Conservation (phyloP, 2,888 invertebrate genomes). For the Arrhopalites spinosus region DNA sequence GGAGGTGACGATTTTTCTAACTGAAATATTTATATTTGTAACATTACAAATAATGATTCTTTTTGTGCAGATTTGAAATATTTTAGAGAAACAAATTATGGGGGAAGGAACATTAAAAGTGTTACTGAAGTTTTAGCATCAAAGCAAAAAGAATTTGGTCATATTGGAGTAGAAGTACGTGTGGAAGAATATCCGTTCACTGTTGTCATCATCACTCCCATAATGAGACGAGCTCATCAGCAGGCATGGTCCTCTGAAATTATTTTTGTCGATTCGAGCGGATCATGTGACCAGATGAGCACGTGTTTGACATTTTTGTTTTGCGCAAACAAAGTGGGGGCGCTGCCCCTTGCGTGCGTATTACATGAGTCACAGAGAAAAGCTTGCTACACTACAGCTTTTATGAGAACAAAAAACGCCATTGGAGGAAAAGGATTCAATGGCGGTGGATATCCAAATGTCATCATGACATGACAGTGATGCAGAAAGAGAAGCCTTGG, state of each 20-base stretch:
- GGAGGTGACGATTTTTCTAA: no score
- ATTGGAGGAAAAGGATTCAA: not conserved
- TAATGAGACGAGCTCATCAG: not conserved
- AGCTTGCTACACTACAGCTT: not conserved
- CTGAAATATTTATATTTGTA: no score
- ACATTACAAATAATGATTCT: no score
- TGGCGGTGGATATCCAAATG: not conserved
- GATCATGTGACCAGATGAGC: conserved; percentile 3
- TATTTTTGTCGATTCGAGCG: not conserved
- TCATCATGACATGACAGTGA: conserved; percentile 7
- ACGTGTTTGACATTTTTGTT: not conserved
- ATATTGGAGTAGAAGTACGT: not conserved
- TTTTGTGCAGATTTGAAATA: no score
- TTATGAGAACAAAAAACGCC: not conserved
- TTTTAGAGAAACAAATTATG: not conserved
- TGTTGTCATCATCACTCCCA: not conserved
- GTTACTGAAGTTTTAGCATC: not conserved
- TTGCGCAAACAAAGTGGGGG: not conserved
- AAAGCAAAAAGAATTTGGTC: not conserved
- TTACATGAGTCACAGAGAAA: not conserved
- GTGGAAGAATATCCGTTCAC: not conserved
- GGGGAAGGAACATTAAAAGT: not conserved
- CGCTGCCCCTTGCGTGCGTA: not conserved
- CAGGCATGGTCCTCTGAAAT: not conserved
- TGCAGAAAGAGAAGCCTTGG: not conserved